A percentile compares a stretch with the other conserved stretches of the same genome.
Conservation (phyloP, 30 jellyfish, hydroid and myxozoan genomes). For the Hydractinia echinata region DNA sequence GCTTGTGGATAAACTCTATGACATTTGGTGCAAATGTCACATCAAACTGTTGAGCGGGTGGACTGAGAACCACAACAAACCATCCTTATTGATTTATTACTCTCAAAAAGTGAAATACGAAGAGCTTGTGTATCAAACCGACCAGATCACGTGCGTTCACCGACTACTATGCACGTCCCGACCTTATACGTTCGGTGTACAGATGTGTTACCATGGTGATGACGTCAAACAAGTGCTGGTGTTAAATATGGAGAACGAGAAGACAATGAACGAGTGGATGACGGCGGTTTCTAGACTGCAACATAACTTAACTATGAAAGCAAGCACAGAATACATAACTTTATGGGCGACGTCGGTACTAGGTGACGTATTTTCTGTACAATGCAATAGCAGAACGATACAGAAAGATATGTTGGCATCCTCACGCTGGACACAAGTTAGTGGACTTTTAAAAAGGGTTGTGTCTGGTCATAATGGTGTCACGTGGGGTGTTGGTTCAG, state of each 20-base stretch:
- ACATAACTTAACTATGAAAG: conserved; percentile 8
- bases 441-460: conserved; percentile 70
- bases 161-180: conserved; percentile 42
- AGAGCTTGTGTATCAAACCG: conserved; percentile 45
- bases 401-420: conserved; percentile 16
- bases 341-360: conserved; percentile 71
- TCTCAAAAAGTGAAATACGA: conserved; percentile 41
- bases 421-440: conserved; percentile 53
- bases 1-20: conserved; percentile 35
- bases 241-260: conserved; percentile 59
- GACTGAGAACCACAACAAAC: conserved; percentile 38
- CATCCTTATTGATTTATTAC: conserved; percentile 42
- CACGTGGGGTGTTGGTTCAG: conserved; percentile 88
- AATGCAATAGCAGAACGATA: not conserved
- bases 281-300: conserved; percentile 19
- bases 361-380: conserved; percentile 74
- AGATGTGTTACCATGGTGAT: conserved; percentile 46
- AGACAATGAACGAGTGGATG: conserved; percentile 66
- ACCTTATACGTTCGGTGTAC: conserved; percentile 58
- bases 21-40: conserved; percentile 75
- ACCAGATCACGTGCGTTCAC: conserved; percentile 55
- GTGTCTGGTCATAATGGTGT: conserved; percentile 70
- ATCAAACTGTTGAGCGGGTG: conserved; percentile 15
- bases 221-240: conserved; percentile 40
- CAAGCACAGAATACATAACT: conserved; percentile 28